phyloP scores from a whole-genome alignment of 2,113 vertebrate species.

The Haemorhous mexicanus region DNA sequence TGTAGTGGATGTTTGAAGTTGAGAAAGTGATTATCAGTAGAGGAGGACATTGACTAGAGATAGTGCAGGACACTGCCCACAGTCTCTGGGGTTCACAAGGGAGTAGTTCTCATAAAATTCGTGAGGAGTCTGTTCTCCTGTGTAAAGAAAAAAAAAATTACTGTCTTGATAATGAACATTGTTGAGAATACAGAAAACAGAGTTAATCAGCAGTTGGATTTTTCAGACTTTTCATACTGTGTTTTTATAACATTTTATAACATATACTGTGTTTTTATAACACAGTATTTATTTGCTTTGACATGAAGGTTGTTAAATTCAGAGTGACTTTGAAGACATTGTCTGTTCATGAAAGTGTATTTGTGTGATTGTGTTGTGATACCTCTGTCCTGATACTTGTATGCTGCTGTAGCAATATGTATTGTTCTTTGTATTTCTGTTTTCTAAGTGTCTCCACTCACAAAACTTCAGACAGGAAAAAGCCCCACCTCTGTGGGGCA shows the following conservation, averaged over 20 bases:
- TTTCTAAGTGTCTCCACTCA: neutral
- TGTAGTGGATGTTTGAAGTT: neutral
- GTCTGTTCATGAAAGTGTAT: neutral
- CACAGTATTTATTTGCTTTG: neutral
- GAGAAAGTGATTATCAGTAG: neutral
- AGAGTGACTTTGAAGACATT: neutral
- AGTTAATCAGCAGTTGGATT: neutral
- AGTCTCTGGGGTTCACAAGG: neutral
- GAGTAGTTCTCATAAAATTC: neutral
- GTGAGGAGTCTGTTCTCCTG: neutral
- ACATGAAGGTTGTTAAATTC: neutral
- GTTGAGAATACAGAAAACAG: neutral
- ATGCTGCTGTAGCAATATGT: neutral
- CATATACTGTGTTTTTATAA: neutral
- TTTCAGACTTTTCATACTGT: neutral
- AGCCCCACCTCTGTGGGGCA: neutral
- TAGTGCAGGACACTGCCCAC: neutral
- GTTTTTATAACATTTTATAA: neutral
- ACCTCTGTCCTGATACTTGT: neutral
- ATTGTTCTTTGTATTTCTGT: neutral
- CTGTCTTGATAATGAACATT: neutral
- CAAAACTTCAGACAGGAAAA: neutral
- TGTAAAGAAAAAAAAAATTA: accelerated
- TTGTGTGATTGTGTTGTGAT: neutral
- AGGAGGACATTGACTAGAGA: neutral